Conservation (phyloP, 2,888 invertebrate genomes). For the Stenchaetothrips biformis region DNA sequence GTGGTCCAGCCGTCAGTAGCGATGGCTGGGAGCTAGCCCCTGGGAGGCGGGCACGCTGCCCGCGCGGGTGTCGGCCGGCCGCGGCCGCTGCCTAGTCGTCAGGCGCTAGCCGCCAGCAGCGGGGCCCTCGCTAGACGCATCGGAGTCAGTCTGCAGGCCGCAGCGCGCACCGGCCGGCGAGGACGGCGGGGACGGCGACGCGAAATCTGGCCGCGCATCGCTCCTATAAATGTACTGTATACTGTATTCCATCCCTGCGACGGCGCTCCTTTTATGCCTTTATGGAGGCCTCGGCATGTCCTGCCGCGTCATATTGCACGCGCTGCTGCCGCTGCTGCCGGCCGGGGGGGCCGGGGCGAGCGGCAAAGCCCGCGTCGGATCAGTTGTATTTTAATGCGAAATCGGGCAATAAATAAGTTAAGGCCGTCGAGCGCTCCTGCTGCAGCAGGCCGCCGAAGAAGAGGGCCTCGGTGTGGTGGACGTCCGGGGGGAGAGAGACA, state of each 20-base stretch:
- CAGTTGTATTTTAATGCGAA: slow-evolving; percentile 21
- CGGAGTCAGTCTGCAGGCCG: too few relatives aligned
- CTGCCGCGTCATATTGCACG: neutral
- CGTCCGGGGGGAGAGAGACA: too few relatives aligned
- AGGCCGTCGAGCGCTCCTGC: neutral
- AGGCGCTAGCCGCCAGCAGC: neutral
- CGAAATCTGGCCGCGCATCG: too few relatives aligned
- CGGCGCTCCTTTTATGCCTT: too few relatives aligned
- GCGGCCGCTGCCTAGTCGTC: neutral
- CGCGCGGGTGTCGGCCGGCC: neutral
- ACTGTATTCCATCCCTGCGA: too few relatives aligned
- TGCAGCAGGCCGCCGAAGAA: too few relatives aligned
- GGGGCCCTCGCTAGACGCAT: neutral
- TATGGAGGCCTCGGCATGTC: neutral
- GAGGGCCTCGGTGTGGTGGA: too few relatives aligned
- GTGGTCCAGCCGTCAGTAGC: too few relatives aligned
- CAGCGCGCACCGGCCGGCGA: too few relatives aligned
- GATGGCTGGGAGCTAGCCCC: slow-evolving; percentile 14
- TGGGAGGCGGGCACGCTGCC: neutral
- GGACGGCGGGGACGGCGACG: too few relatives aligned
- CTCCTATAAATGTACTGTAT: too few relatives aligned
- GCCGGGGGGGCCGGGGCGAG: neutral
- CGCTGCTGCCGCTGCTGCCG: neutral
- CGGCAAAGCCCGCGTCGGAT: neutral
- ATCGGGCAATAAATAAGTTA: slow-evolving; percentile 14